Evolutionary conservation across 2,797 vertebrate genomes (phyloP).

Genomic region (Pseudochirops cupreus): DNA sequence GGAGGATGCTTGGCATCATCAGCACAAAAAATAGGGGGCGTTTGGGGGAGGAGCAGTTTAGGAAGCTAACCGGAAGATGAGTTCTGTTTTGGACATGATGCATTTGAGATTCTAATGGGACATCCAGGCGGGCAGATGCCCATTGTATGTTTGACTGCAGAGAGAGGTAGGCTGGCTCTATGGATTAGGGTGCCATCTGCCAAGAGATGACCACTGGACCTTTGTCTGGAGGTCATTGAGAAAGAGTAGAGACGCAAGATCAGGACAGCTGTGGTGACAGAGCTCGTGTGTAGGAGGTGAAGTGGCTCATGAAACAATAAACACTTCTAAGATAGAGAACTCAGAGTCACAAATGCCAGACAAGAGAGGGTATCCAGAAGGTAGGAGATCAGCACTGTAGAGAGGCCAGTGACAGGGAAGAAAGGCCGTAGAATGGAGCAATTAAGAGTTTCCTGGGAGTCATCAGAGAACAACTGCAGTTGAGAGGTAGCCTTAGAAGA

Average conservation of each 20-base stretch:
- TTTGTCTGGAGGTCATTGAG: neutral
- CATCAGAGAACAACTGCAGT: neutral
- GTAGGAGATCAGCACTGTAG: neutral
- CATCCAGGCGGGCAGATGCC: neutral
- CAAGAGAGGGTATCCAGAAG: neutral
- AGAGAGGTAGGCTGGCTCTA: neutral
- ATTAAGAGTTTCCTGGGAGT: neutral
- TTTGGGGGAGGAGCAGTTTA: neutral
- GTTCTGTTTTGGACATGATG: neutral
- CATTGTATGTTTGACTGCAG: neutral
- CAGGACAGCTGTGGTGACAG: neutral
- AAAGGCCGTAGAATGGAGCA: neutral
- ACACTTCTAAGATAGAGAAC: accelerated
- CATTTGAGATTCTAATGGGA: neutral
- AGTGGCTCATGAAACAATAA: neutral
- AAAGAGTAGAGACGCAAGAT: neutral
- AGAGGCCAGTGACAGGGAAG: neutral
- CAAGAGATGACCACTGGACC: neutral
- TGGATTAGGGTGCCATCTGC: neutral
- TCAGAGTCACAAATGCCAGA: neutral
- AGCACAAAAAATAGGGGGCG: neutral
- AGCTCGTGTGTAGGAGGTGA: neutral
- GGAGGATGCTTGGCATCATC: neutral
- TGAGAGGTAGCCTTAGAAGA: neutral
- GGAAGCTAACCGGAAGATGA: neutral